Conservation (phyloP, 2,113 vertebrate genomes). For the Indicator maculatus region DNA sequence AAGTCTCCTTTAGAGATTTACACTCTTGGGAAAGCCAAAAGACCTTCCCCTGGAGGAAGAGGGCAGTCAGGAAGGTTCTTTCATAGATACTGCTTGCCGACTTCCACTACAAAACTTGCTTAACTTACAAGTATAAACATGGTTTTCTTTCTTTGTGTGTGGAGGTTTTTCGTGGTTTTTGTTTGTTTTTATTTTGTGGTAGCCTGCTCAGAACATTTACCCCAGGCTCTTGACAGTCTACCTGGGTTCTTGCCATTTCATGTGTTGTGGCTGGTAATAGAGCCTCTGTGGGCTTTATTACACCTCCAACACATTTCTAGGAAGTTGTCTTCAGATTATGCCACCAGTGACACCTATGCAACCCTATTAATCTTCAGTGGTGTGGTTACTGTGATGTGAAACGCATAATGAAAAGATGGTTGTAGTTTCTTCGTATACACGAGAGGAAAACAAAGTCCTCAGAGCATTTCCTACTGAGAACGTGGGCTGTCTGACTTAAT, state of each 20-base stretch:
- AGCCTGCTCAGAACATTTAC: not conserved
- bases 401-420: not conserved
- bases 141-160: not conserved
- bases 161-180: not conserved
- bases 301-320: not conserved
- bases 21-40: not conserved
- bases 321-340: not conserved
- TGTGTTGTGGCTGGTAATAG: not conserved
- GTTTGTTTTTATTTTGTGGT: not conserved
- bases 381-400: not conserved
- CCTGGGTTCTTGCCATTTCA: not conserved
- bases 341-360: not conserved
- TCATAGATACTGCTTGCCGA: not conserved
- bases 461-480: not conserved
- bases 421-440: not conserved
- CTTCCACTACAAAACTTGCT: not conserved
- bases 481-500: rapidly evolving
- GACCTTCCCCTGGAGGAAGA: not conserved
- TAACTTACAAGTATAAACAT: not conserved
- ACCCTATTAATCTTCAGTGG: not conserved
- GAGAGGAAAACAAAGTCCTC: not conserved
- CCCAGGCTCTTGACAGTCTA: not conserved
- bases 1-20: not conserved
- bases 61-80: not conserved
- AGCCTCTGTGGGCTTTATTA: not conserved